Evolutionary conservation across 2,888 invertebrate species (phyloP).

Genomic region (Therioaphis trifolii): DNA sequence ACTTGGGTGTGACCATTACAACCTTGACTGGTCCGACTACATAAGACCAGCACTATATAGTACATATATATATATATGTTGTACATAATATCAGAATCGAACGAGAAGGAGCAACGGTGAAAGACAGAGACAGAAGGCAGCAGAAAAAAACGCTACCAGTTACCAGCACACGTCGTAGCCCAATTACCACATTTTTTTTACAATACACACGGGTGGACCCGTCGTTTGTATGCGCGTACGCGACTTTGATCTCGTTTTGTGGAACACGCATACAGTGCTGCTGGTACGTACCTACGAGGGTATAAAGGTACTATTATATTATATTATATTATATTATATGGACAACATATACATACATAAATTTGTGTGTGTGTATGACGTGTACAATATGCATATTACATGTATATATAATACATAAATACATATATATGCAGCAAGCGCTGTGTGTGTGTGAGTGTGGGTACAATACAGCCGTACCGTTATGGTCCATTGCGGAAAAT

Average conservation of each 20-base stretch:
- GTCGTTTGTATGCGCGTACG: background rate
- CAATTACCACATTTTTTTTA: conserved; percentile 49
- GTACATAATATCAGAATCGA: background rate
- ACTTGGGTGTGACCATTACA: conserved; percentile 60
- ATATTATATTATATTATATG: background rate
- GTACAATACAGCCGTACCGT: background rate
- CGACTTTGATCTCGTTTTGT: conserved; percentile 33
- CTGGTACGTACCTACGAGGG: background rate
- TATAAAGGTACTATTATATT: background rate
- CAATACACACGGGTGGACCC: conserved; percentile 9
- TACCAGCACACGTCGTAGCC: conserved; percentile 32
- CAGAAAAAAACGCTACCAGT: conserved; percentile 33
- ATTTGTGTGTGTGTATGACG: background rate
- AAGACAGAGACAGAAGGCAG: background rate
- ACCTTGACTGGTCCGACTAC: conserved; percentile 56
- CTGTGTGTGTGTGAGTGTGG: no score
- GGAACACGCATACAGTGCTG: background rate
- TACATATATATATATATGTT: background rate
- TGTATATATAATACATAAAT: background rate
- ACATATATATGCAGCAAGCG: background rate
- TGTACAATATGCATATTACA: background rate
- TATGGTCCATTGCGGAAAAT: conserved; percentile 52
- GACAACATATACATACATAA: background rate
- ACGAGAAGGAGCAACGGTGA: background rate
- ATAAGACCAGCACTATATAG: background rate